Base-by-base conservation (phyloP, 1,140 invertebrate genomes). In the Parapsyche elsis region DNA sequence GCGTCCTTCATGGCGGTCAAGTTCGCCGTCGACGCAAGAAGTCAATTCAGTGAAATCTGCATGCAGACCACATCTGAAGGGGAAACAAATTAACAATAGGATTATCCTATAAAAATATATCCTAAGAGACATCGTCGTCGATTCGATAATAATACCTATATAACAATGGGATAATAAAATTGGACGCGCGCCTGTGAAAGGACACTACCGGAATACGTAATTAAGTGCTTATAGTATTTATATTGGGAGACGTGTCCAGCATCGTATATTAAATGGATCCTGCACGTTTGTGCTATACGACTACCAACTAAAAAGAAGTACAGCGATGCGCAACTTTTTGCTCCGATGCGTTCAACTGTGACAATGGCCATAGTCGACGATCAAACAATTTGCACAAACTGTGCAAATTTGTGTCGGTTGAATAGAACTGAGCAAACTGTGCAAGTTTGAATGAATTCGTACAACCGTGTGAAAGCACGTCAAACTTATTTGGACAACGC, bases 21-120 rank as follows among this genome's bases (percentile, higher is more conserved):
- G 90, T 85, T 95, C 95, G 61, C 92, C 91, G 86, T 97, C 95
- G 57, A 98, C 96, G 88, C 96, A 96, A 85, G 92, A 93, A 10
- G 95, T 97, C 76, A 99, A 87, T 89, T 99, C 98, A 12, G 98
- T 99, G 95, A 97, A 99, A 89, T 99, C 96, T 9, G 98, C 97
- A 89, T 99, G 98, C 16, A 99, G 89, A 71, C 98, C 98, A 90
- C 98, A 99, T 85, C 88, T 89, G 83, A 0, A 45, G 73, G 16
- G 19, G 5, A 67, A 14, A 53, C 10, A 53, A 53, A 53, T 53
- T 53, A 53, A 53, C 49, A 76, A 76, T 76, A 24, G 19, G 59
- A 26, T 26, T 67, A 67, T 67, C 26, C 5, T 9, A 67, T 24
- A 19, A 67, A 53, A 70, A 21, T 7, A 14, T n/a, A n/a, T n/a